Evolutionary conservation across 2,113 vertebrate genomes (phyloP).

Genomic region (Limanda limanda): DNA sequence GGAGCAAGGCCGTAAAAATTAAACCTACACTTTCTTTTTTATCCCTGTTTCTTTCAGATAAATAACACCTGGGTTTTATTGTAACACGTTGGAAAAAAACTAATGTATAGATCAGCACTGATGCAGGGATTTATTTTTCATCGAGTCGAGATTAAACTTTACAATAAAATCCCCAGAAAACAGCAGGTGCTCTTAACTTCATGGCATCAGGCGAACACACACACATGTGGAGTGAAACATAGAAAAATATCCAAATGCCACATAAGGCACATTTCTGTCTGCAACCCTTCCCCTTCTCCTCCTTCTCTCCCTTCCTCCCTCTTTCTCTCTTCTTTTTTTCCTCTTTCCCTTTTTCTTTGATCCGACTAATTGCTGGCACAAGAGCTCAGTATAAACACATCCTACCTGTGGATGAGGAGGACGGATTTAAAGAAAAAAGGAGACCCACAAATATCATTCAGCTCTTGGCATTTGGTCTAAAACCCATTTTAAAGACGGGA

Average conservation of each 20-base stretch:
- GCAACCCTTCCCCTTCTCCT: background rate
- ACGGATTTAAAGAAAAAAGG: slow-evolving; percentile 14
- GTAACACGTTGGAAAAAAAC: slow-evolving; percentile 8
- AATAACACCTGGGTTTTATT: slow-evolving; percentile 9
- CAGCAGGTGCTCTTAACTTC: slow-evolving; percentile 1
- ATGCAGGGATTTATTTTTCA: background rate
- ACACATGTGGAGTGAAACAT: background rate
- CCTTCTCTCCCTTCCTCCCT: background rate
- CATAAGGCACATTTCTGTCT: slow-evolving; percentile 25
- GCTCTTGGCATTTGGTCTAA: slow-evolving; percentile 35
- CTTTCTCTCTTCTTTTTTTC: slow-evolving; percentile 22
- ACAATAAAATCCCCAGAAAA: slow-evolving; percentile 7
- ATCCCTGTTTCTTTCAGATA: slow-evolving; percentile 32
- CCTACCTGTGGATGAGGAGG: slow-evolving; percentile 54
- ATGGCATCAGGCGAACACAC: background rate
- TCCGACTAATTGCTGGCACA: slow-evolving; percentile 59
- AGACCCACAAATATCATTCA: slow-evolving; percentile 25
- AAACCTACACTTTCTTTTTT: slow-evolving; percentile 48
- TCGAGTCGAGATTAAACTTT: slow-evolving; percentile 1
- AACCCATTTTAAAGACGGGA: slow-evolving; percentile 16
- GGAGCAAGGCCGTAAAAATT: slow-evolving; percentile 45
- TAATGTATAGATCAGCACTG: background rate
- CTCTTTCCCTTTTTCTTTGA: slow-evolving; percentile 50
- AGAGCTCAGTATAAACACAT: slow-evolving; percentile 54
- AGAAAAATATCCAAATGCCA: slow-evolving; percentile 30